Evolutionary conservation across 2,888 invertebrate species (phyloP), one percentile per base, ranked within the genome.

Genomic region (Ormyrus pomaceus): DNA sequence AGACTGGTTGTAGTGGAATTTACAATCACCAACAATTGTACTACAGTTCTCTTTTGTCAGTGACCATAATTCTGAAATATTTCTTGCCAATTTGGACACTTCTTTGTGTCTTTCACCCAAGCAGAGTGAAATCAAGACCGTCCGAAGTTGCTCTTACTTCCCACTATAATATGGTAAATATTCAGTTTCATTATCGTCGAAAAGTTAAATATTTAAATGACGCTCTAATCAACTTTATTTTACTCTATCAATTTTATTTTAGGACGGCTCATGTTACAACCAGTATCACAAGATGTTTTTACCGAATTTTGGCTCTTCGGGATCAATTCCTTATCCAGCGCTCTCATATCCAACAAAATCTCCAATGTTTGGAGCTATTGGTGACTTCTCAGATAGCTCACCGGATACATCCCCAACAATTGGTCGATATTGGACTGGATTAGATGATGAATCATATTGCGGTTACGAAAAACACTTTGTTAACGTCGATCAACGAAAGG

Each of bases 1-100:
- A 87, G 80, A 85, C 84, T 73, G 89, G 90, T 7, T 90, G 90
- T 83, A 90, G 90, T 83, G 88, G 87, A 66, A 86, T 90, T 64
- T 90, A 89, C 81, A 89, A 89, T 77, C 91, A 92, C 83, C 88
- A 87, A 11, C 92, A 92, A 84, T 83, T 91, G 50, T 87, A 86
- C 70, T 86, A 87, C 76, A 86, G 87, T 75, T 80, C 85, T 88
- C 66, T 92, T 6, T 83, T 85, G 19, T 79, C 71, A 56, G 55
- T 84, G 6, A 72, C 82, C 4, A 80, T 80, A 68, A 78, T 83
- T 77, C 83, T 86, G 9, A 88, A 88, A 83, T 88, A 87, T 69
- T 86, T 87, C 76, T 78, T 88, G 74, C 88, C 88, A 79, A 88
- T 84, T 64, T 88, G 88, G 88, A 86, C 85, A 68, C 82, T 88